Conservation (phyloP, 2,113 vertebrate genomes). For the Pitta sordida region DNA sequence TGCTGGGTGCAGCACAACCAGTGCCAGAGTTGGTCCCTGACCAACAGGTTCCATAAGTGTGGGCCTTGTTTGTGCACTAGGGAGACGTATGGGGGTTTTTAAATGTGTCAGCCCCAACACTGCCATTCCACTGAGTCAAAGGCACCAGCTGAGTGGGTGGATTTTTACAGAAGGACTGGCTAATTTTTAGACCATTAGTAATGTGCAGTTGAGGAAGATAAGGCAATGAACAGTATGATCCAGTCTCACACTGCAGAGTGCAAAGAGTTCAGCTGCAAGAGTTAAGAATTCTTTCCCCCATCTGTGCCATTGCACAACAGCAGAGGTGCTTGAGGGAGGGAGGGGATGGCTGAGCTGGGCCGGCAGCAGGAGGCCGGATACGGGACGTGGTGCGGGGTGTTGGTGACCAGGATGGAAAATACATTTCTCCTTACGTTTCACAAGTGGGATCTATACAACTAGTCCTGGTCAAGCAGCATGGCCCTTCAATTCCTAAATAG, state of each 20-base stretch:
- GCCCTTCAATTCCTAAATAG: neutral
- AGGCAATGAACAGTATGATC: constrained; percentile 44
- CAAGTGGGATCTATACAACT: neutral
- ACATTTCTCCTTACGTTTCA: neutral
- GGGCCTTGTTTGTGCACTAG: neutral
- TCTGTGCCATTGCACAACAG: constrained; percentile 48
- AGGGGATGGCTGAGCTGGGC: neutral
- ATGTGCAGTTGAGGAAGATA: constrained; percentile 31
- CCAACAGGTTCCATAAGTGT: neutral
- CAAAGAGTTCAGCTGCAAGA: constrained; percentile 31
- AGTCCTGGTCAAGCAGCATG: neutral
- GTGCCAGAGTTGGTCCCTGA: neutral
- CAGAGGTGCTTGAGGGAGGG: constrained; percentile 3
- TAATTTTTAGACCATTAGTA: constrained; percentile 67
- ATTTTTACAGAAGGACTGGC: constrained; percentile 49
- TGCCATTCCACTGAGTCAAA: constrained; percentile 50
- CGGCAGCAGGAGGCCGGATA: neutral
- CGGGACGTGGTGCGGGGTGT: neutral
- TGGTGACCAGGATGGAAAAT: neutral
- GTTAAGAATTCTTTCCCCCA: neutral
- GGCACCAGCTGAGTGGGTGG: constrained; percentile 43
- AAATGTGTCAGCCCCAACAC: constrained; percentile 7
- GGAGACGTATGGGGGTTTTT: neutral
- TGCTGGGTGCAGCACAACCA: neutral
- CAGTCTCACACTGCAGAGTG: constrained; percentile 19